These are phyloP conservation scores for Morelia viridis DNA, from an alignment of 2,797 vertebrate species.

Conservation along the genomic window DNA sequence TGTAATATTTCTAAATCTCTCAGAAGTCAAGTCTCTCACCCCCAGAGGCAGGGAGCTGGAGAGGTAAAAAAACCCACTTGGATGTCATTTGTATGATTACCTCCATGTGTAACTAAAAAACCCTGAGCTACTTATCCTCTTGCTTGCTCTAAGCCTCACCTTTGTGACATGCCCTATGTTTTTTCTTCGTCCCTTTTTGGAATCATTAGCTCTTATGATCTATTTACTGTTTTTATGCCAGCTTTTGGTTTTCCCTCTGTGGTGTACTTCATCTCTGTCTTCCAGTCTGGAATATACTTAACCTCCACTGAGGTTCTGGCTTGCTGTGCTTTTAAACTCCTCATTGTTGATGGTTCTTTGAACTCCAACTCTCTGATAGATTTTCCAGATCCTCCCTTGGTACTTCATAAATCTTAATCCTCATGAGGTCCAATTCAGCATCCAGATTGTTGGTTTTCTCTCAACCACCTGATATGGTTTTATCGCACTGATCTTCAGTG, in stretches of 20 bases:
- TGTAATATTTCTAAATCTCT: constrained; percentile 30
- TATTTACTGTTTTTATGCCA: background rate
- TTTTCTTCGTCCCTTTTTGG: too few species aligned
- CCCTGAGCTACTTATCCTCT: background rate
- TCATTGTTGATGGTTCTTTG: background rate
- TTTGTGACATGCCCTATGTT: background rate
- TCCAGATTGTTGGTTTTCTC: background rate
- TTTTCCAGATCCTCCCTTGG: background rate
- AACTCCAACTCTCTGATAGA: background rate
- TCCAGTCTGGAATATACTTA: background rate
- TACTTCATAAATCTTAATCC: background rate
- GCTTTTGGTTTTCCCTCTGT: background rate
- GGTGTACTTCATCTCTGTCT: background rate
- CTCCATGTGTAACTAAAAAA: background rate
- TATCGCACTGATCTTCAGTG: background rate
- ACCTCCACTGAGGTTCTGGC: background rate
- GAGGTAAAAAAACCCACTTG: background rate
- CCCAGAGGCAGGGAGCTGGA: background rate
- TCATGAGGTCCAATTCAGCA: background rate
- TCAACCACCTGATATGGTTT: background rate
- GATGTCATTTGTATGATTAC: background rate
- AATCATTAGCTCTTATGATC: background rate
- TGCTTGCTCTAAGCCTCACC: background rate
- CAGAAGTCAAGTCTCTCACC: background rate
- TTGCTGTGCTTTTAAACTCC: background rate